Evolutionary conservation across 2,113 vertebrate species (phyloP).

Genomic region (Myiopsitta monachus): DNA sequence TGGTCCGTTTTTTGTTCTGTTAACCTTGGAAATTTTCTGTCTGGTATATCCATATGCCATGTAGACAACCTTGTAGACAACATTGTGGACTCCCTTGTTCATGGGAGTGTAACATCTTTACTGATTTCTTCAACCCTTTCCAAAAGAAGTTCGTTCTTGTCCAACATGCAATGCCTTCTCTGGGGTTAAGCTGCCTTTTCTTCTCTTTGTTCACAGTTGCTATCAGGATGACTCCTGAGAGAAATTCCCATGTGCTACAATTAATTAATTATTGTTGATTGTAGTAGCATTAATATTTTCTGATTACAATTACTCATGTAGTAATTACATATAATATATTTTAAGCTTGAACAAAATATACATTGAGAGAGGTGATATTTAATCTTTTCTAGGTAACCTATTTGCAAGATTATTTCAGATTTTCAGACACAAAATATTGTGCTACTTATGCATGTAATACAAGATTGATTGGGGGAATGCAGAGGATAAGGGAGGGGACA

Average conservation of each 20-base stretch:
- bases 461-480: not conserved
- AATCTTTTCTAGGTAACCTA: not conserved
- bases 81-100: not conserved
- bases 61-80: not conserved
- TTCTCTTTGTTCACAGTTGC: not conserved
- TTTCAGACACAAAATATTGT: not conserved
- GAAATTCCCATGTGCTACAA: not conserved
- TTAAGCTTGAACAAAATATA: not conserved
- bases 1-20: not conserved
- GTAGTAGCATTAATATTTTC: not conserved
- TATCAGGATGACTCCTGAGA: not conserved
- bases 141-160: not conserved
- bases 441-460: not conserved
- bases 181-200: not conserved
- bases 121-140: not conserved
- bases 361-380: not conserved
- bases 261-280: not conserved
- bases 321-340: not conserved
- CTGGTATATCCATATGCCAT: not conserved
- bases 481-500: not conserved
- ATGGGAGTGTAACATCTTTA: not conserved
- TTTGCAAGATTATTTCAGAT: constrained; percentile 16
- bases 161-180: not conserved
- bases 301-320: not conserved
- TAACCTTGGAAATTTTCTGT: not conserved